Base-by-base conservation (phyloP, 2,113 vertebrate genomes). In the Balaenoptera acutorostrata region DNA sequence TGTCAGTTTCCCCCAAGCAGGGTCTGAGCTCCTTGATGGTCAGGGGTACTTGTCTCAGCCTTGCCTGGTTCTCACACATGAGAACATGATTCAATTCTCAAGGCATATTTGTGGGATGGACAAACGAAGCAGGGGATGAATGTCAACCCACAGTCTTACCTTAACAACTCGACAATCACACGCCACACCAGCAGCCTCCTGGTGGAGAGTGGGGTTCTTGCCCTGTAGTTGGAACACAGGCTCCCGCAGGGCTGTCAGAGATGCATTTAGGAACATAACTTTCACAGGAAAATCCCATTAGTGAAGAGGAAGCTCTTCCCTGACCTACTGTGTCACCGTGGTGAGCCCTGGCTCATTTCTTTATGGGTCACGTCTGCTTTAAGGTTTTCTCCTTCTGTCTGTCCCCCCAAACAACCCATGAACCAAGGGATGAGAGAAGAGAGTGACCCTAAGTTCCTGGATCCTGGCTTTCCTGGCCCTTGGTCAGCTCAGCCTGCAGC, bases 121-220 rank as follows among this genome's bases (percentile, higher is more conserved):
- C 63, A 13, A 6, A 25, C 1, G 36, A 39, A 25, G 52, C 71
- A 23, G 36, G 9, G 25, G 6, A 1, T 14, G 18, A n/a, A 7
- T 17, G 55, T 20, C 18, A 31, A 39, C 31, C 82, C 63, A 0
- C 49, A 6, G 14, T 8, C 0, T n/a, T 7, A 9, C 80, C 71
- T 25, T 39, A 33, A 21, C 21, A n/a, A 4, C 6, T 2, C 1
- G 2, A 33, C 25, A 1, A 23, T 31, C 81, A 21, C 46, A 0
- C 0, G 5, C 72, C 57, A 18, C 2, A 2, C 15, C 12, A 63
- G 69, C 3, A 1, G 1, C 0, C 13, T 6, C 29, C 59, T 6
- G 13, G 61, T 0, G 25, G 31, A 74, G 31, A 9, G 33, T 3
- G 39, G 36, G 46, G 6, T 2, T 39, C 13, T 57, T 4, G 2